These are phyloP conservation scores for Lasius platythorax DNA, from an alignment of 2,888 invertebrate species.

Conservation along the genomic window DNA sequence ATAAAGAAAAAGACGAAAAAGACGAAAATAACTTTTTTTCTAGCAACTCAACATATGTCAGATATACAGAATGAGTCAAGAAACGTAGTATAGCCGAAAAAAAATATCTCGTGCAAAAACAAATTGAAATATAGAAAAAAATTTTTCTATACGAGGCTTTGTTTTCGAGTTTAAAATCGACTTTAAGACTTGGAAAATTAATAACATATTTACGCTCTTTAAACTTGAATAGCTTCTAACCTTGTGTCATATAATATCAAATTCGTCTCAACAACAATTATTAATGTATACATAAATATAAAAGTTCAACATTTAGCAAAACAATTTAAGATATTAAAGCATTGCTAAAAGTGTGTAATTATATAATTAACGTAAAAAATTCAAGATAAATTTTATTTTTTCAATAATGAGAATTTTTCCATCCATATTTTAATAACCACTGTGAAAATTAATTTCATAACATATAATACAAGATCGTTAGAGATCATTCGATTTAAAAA, in stretches of 20 bases:
- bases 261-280: neutral
- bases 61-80: neutral
- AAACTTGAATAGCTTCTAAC: neutral
- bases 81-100: neutral
- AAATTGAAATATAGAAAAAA: neutral
- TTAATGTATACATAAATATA: neutral
- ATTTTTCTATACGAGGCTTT: neutral
- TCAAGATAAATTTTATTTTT: neutral
- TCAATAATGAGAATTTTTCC: neutral
- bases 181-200: neutral
- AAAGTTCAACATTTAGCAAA: neutral
- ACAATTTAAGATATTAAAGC: neutral
- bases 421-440: neutral
- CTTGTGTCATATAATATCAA: neutral
- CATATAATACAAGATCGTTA: neutral
- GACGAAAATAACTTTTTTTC: neutral
- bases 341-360: neutral
- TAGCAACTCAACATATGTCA: neutral
- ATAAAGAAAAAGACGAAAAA: neutral
- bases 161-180: neutral
- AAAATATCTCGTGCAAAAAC: neutral
- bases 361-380: neutral
- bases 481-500: neutral
- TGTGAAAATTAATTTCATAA: neutral
- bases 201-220: neutral